These are phyloP conservation scores for Myotis myotis DNA, from an alignment of 2,797 vertebrate genomes.

Conservation along the genomic window DNA sequence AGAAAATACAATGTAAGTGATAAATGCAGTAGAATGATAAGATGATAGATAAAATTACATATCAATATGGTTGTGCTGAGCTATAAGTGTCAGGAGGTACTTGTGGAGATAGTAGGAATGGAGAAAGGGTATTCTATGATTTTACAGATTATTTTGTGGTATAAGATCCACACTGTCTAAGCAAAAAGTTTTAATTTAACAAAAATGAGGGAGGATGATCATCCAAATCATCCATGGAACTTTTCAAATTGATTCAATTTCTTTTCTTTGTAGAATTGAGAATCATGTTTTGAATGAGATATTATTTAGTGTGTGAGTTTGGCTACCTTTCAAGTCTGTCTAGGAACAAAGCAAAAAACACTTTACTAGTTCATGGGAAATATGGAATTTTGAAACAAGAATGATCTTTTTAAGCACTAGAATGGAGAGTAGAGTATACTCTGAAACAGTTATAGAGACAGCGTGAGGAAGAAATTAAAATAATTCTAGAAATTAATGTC, in stretches of 20 bases:
- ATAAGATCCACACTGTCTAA: background rate
- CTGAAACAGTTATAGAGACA: background rate
- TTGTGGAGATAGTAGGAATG: background rate
- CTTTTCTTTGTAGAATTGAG: background rate
- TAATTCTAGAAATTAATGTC: background rate
- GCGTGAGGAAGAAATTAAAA: background rate
- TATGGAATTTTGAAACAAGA: constrained; percentile 9
- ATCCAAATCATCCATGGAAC: background rate
- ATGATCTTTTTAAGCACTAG: background rate
- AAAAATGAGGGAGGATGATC: accelerated
- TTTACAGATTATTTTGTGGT: background rate
- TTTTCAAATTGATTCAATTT: background rate
- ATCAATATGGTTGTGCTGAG: background rate
- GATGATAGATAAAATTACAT: background rate
- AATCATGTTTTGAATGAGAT: background rate
- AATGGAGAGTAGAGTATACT: background rate
- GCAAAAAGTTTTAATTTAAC: background rate
- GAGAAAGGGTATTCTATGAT: background rate
- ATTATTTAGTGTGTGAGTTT: background rate
- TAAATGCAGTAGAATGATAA: background rate
- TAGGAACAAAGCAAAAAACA: background rate
- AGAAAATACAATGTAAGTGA: background rate
- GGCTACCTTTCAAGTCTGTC: background rate
- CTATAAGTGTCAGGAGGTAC: background rate
- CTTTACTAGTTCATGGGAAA: background rate